These are phyloP conservation scores for Lathamus discolor DNA, from an alignment of 2,113 vertebrate genomes.

Conservation along the genomic window DNA sequence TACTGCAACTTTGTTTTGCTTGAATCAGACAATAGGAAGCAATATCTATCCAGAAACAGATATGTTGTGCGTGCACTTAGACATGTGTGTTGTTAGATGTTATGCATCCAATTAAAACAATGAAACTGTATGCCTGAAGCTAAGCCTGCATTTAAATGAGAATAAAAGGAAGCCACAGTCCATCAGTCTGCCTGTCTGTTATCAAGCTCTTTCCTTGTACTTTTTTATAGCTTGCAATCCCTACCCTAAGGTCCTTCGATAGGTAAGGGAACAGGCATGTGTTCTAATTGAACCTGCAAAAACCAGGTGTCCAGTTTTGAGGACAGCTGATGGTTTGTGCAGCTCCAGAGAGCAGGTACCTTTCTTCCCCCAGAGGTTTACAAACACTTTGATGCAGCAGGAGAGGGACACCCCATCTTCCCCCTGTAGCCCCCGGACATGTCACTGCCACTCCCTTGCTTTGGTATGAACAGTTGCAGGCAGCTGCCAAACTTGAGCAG, in stretches of 20 bases:
- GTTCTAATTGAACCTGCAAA: neutral
- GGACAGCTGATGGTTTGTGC: neutral
- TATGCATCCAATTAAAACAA: neutral
- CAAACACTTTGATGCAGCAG: neutral
- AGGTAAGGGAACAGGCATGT: neutral
- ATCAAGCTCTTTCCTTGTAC: neutral
- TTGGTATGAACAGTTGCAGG: fast-evolving
- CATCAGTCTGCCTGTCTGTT: fast-evolving
- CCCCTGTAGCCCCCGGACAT: neutral
- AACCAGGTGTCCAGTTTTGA: neutral
- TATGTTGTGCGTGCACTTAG: neutral
- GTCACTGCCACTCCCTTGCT: too few species aligned
- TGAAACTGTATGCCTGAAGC: neutral
- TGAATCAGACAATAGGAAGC: neutral
- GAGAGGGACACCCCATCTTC: neutral
- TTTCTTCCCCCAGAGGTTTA: neutral
- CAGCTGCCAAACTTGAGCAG: neutral
- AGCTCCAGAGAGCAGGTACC: neutral
- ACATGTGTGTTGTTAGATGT: neutral
- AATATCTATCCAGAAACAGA: neutral
- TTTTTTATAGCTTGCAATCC: neutral
- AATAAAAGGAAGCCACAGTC: neutral
- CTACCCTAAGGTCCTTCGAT: neutral
- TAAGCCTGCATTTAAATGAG: neutral
- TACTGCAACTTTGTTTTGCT: neutral